phyloP scores from a whole-genome alignment of 2,888 invertebrate genomes.

The Helicoverpa assulta region DNA sequence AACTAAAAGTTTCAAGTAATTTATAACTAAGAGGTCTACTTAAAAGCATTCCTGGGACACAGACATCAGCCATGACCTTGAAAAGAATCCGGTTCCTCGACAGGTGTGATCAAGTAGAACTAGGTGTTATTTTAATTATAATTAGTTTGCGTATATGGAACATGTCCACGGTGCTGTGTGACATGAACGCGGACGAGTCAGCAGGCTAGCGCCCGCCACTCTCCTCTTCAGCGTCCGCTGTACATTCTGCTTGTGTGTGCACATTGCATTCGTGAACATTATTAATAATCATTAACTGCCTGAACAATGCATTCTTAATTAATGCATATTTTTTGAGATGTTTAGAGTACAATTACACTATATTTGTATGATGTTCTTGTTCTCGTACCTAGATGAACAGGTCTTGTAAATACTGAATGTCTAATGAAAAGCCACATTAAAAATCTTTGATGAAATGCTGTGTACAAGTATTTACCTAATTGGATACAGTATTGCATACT shows the following conservation, averaged over 20 bases:
- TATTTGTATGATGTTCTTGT: constrained; percentile 39
- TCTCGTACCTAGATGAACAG: constrained; percentile 37
- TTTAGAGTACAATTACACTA: constrained; percentile 29
- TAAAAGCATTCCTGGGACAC: constrained; percentile 54
- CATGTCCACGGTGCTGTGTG: not conserved
- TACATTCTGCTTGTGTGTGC: constrained; percentile 45
- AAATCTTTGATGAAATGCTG: constrained; percentile 15
- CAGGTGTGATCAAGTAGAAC: constrained; percentile 42
- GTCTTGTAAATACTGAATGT: constrained; percentile 40
- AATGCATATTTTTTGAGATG: constrained; percentile 49
- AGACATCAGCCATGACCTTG: constrained; percentile 47
- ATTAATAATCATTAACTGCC: constrained; percentile 41
- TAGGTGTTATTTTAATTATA: constrained; percentile 14
- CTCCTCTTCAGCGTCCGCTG: constrained; percentile 26
- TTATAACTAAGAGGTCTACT: constrained; percentile 45
- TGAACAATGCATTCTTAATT: constrained; percentile 43
- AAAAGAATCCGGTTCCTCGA: constrained; percentile 35
- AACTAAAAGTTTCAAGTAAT: constrained; percentile 9
- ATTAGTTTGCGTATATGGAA: constrained; percentile 6
- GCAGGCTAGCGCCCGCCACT: not conserved
- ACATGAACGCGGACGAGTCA: constrained; percentile 1
- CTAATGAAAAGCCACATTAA: constrained; percentile 25
- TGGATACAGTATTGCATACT: constrained; percentile 19
- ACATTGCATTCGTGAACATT: constrained; percentile 36
- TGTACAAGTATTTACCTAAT: constrained; percentile 10